Evolutionary conservation across 2,888 invertebrate species (phyloP), one percentile per base, ranked within the genome.

Genomic region (Zele albiditarsus): DNA sequence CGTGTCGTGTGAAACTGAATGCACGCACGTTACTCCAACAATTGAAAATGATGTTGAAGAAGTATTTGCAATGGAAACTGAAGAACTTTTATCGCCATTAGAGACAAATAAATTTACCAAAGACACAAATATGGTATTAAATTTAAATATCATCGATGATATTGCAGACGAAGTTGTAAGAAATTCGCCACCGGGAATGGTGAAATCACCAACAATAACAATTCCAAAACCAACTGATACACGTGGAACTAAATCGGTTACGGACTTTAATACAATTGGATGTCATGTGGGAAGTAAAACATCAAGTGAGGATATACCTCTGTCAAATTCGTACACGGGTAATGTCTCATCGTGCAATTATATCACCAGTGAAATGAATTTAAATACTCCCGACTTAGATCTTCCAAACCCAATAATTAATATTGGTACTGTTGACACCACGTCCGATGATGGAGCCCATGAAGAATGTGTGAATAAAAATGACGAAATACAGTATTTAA

Each of bases 1-100:
- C 6, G 23, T 46, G 0, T 33, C 71, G 20, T 60, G 71, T 27
- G 62, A 49, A 10, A 14, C n/a, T 10, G 62, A 71, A 62, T 31
- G 38, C n/a, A 38, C 38, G 14, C 25, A 58, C 2, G 62, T 62
- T 5, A 71, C 62, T 2, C 80, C 82, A 46, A 78, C 80, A 27
- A 72, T 58, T 12, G 86, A 89, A 42, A 84, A 84, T 74, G 88
- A 89, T 75, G 82, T 86, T 10, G 93, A 94, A 80, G 93, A 93
- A 79, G 92, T 96, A 57, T 95, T 94, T 83, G 92, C 93, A 76
- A 94, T 95, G 86, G 96, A 96, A 83, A 92, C 92, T 38, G 94
- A 94, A 77, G 90, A 93, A 16, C 85, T 81, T 58, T 76, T 82
- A 16, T 84, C 80, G 5, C 90, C 3, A 6, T 89, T 90, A 25